These are phyloP conservation scores for Biston stratarius DNA, from an alignment of 2,888 invertebrate genomes.

Conservation along the genomic window DNA sequence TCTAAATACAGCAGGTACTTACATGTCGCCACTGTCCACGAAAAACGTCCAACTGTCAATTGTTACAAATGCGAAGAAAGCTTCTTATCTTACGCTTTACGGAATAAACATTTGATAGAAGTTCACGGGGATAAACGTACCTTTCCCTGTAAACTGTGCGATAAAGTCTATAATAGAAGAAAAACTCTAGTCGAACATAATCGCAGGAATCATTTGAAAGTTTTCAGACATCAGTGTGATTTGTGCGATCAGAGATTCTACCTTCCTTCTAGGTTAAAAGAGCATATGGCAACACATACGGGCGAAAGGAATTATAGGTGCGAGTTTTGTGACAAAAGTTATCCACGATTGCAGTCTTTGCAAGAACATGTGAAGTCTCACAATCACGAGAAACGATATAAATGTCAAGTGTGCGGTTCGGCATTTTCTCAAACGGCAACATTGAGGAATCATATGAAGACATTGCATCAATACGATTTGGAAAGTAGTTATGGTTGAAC, in stretches of 20 bases:
- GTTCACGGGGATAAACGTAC: slow-evolving; percentile 68
- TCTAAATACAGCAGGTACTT: slow-evolving; percentile 73
- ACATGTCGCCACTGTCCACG: slow-evolving; percentile 70
- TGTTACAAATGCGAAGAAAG: slow-evolving; percentile 76
- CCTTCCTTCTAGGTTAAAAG: slow-evolving; percentile 72
- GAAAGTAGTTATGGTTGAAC: slow-evolving; percentile 32
- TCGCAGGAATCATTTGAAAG: slow-evolving; percentile 69
- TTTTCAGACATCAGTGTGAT: slow-evolving; percentile 82
- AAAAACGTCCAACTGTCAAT: slow-evolving; percentile 73
- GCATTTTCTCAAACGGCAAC: slow-evolving; percentile 86
- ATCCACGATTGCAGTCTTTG: slow-evolving; percentile 70
- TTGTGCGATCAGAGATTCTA: slow-evolving; percentile 84
- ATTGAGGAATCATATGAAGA: slow-evolving; percentile 85
- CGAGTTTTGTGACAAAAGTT: slow-evolving; percentile 76
- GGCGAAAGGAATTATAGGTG: slow-evolving; percentile 77
- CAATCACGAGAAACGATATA: slow-evolving; percentile 81
- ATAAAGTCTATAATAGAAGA: slow-evolving; percentile 72
- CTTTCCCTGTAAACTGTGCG: slow-evolving; percentile 74
- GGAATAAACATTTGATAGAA: slow-evolving; percentile 75
- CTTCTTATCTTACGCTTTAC: slow-evolving; percentile 69
- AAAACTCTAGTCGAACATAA: slow-evolving; percentile 76
- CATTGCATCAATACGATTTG: slow-evolving; percentile 63
- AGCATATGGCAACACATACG: slow-evolving; percentile 78
- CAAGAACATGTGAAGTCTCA: slow-evolving; percentile 86
- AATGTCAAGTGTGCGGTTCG: slow-evolving; percentile 81